Percentiles rank a stretch among this genome's conserved stretches.
Evolutionary conservation across 2,113 vertebrate species (phyloP).

Genomic region (Trogon melanurus): DNA sequence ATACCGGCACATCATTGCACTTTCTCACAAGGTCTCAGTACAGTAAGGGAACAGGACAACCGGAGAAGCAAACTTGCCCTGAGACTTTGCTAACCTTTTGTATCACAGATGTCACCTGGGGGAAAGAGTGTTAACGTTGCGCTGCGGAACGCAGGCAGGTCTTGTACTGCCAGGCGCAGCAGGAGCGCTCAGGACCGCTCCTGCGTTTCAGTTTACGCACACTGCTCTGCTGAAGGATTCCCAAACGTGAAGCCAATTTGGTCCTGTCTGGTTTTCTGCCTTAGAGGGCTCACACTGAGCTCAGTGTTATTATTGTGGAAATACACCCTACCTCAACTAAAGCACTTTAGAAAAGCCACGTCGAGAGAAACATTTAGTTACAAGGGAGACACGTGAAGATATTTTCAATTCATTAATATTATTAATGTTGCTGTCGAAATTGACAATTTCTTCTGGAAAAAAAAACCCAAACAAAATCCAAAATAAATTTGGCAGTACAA

Average conservation of each 20-base stretch:
- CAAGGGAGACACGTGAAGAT: neutral
- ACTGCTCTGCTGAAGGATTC: neutral
- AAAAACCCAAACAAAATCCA: neutral
- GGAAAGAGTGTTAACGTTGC: neutral
- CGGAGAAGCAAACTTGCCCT: neutral
- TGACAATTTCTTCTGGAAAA: neutral
- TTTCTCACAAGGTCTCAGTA: neutral
- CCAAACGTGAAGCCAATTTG: neutral
- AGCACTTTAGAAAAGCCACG: neutral
- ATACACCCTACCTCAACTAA: neutral
- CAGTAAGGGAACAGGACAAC: neutral
- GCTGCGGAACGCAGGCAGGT: neutral
- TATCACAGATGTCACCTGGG: neutral
- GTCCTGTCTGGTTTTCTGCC: neutral
- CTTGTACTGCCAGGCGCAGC: neutral
- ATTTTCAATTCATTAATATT: neutral
- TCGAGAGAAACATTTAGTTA: neutral
- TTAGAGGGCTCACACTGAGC: neutral
- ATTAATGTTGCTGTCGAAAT: neutral
- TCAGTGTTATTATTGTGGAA: neutral
- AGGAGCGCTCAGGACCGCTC: neutral
- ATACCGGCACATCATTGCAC: slow-evolving; percentile 4
- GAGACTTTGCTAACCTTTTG: neutral
- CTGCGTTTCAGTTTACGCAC: neutral
- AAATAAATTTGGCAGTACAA: slow-evolving; percentile 46